These are phyloP conservation scores for Pachymerium ferrugineum DNA, from an alignment of 2,888 invertebrate species.

Conservation along the genomic window DNA sequence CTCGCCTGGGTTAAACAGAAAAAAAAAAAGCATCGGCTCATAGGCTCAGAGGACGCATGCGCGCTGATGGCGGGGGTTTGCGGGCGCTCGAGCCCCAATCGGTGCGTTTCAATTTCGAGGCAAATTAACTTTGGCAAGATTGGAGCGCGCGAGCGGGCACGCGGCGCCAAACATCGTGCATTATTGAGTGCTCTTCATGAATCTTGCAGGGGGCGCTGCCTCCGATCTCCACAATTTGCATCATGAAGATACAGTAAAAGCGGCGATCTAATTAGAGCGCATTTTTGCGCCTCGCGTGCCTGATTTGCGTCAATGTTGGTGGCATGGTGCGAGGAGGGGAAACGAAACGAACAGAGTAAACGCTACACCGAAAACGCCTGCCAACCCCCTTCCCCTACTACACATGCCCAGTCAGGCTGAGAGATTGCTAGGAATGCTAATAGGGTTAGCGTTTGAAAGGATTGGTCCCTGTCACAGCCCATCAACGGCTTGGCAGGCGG, in stretches of 20 bases:
- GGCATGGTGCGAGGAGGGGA: conserved; percentile 11
- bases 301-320: conserved; percentile 28
- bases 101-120: conserved; percentile 29
- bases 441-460: conserved; percentile 1
- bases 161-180: conserved; percentile 29
- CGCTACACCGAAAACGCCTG: conserved; percentile 1
- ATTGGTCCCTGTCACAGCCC: conserved; percentile 7
- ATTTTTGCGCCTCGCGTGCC: conserved; percentile 25
- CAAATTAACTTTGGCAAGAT: conserved; percentile 29
- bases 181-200: conserved; percentile 29
- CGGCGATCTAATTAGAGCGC: conserved; percentile 25
- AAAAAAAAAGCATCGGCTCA: conserved; percentile 12
- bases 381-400: neutral
- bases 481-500: conserved; percentile 16
- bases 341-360: neutral
- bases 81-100: conserved; percentile 10
- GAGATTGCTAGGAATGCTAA: conserved; percentile 15
- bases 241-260: conserved; percentile 23
- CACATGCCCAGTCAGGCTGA: conserved; percentile 2
- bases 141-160: conserved; percentile 23
- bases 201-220: conserved; percentile 28
- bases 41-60: conserved; percentile 16
- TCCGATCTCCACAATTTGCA: conserved; percentile 25
- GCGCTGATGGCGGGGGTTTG: conserved; percentile 20
- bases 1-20: neutral